Evolutionary conservation across 2,113 vertebrate species (phyloP).

Genomic region (Ancistrus triradiatus): DNA sequence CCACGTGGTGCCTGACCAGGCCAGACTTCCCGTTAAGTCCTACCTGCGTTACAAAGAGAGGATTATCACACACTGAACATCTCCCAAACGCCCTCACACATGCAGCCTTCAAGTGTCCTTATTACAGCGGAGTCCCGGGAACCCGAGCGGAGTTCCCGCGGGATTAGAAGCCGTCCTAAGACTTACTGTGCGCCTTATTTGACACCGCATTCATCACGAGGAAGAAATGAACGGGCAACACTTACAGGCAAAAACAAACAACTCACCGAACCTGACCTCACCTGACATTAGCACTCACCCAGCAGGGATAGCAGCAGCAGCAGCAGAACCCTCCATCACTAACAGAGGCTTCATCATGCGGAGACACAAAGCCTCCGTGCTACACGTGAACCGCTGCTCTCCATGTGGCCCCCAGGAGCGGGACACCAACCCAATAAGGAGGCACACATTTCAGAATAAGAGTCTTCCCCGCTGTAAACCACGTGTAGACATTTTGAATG

Average conservation of each 20-base stretch:
- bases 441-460: too few species aligned
- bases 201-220: conserved; percentile 35
- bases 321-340: background rate
- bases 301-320: too few species aligned
- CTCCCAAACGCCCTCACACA: background rate
- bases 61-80: too few species aligned
- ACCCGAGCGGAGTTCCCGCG: background rate
- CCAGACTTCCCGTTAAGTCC: too few species aligned
- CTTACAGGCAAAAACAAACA: conserved; percentile 26
- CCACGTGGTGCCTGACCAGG: too few species aligned
- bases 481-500: too few species aligned
- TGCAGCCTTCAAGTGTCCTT: background rate
- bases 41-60: too few species aligned
- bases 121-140: background rate
- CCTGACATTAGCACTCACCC: too few species aligned
- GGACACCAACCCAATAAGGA: too few species aligned
- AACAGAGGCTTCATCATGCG: background rate
- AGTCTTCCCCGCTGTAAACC: too few species aligned
- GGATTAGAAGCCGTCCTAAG: background rate
- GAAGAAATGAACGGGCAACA: conserved; percentile 40
- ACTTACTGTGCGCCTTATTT: conserved; percentile 32
- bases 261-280: too few species aligned
- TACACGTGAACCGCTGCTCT: background rate
- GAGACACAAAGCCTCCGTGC: background rate
- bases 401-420: background rate